A percentile compares a stretch with the other conserved stretches of the same genome.
Conservation (phyloP, 2,113 vertebrate genomes). For the Pteruthius melanotis region DNA sequence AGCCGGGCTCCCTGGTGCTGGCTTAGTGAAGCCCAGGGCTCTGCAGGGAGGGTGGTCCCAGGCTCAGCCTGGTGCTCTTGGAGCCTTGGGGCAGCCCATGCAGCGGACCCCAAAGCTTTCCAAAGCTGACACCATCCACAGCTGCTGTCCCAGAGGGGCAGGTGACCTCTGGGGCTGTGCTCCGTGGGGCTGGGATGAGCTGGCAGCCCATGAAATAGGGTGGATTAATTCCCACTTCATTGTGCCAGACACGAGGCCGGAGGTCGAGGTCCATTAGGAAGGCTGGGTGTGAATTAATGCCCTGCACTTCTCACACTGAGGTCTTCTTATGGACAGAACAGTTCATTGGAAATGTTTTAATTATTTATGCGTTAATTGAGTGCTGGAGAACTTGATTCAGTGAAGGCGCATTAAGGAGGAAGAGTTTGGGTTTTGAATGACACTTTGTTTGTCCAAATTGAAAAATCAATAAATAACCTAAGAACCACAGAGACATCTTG, state of each 20-base stretch:
- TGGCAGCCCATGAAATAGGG: background rate
- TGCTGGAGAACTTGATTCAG: background rate
- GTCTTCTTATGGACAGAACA: background rate
- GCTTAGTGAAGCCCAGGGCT: background rate
- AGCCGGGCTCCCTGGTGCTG: background rate
- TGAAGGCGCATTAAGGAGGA: background rate
- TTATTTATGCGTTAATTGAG: slow-evolving; percentile 46
- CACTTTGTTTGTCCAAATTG: background rate
- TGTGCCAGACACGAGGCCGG: background rate
- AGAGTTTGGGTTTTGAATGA: background rate
- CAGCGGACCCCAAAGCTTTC: background rate
- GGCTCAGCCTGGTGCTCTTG: background rate
- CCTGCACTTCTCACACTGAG: background rate
- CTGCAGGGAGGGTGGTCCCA: background rate
- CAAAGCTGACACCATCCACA: background rate
- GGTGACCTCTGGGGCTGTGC: background rate
- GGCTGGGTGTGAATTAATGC: slow-evolving; percentile 34
- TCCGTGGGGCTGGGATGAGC: background rate
- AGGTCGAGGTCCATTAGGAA: slow-evolving; percentile 39
- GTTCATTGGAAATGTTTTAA: slow-evolving; percentile 25
- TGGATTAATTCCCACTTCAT: slow-evolving; percentile 45
- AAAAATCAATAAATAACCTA: slow-evolving; percentile 3
- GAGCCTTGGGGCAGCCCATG: background rate
- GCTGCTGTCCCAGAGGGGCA: background rate
- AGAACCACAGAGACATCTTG: background rate